These are phyloP conservation scores for Ellobius talpinus DNA, from an alignment of 2,113 vertebrate species.

Conservation along the genomic window DNA sequence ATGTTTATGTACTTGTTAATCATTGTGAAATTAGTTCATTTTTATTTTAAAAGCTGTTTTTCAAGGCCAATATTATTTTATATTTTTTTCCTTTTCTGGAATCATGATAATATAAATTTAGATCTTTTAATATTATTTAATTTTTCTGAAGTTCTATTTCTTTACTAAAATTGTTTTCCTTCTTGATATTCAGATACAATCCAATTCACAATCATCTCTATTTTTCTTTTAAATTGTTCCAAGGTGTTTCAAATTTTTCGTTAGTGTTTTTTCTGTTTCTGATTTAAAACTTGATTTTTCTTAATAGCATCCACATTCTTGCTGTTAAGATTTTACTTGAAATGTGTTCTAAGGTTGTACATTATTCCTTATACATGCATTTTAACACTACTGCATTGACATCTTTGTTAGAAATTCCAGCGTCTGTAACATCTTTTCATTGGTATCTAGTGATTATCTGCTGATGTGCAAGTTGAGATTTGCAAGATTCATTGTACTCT, in stretches of 20 bases:
- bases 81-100: not conserved
- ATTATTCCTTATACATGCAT: not conserved
- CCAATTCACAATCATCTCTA: not conserved
- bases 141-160: not conserved
- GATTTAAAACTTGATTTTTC: not conserved
- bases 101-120: not conserved
- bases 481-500: constrained; percentile 9
- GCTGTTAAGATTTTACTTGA: not conserved
- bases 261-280: not conserved
- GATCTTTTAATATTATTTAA: not conserved
- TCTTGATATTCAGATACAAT: not conserved
- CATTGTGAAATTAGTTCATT: not conserved
- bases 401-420: not conserved
- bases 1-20: not conserved
- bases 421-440: not conserved
- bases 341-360: not conserved
- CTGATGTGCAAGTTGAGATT: not conserved
- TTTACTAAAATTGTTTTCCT: not conserved
- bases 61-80: not conserved
- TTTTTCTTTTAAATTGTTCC: not conserved
- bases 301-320: not conserved
- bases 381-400: not conserved
- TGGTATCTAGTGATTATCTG: constrained; percentile 13
- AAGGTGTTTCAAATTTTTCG: not conserved
- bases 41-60: not conserved